Percentiles rank a stretch among this genome's conserved stretches.
These are phyloP conservation scores for Campoplex nolae DNA, from an alignment of 2,888 invertebrate species.

Conservation along the genomic window DNA sequence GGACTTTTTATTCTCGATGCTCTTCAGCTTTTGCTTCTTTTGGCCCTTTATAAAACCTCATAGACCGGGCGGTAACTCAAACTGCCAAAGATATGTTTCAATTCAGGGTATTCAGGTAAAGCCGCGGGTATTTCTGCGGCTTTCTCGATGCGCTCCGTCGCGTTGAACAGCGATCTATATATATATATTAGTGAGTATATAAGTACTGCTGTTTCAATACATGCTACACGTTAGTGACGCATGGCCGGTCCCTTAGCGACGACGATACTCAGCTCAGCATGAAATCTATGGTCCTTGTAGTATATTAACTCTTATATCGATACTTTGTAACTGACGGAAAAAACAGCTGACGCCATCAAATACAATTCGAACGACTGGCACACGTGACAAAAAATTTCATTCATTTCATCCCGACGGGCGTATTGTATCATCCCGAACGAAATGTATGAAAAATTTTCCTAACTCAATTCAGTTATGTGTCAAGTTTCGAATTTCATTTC, in stretches of 20 bases:
- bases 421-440: neutral
- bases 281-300: constrained; percentile 29
- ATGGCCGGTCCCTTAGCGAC: constrained; percentile 72
- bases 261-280: constrained; percentile 55
- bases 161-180: constrained; percentile 34
- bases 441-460: neutral
- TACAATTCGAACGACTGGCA: neutral
- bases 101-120: constrained; percentile 72
- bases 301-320: constrained; percentile 28
- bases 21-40: constrained; percentile 34
- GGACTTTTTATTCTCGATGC: constrained; percentile 19
- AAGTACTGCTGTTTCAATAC: constrained; percentile 29
- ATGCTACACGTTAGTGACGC: constrained; percentile 74
- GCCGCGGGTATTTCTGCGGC: constrained; percentile 69
- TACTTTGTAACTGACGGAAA: constrained; percentile 11
- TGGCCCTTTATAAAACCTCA: constrained; percentile 42
- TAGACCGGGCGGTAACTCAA: constrained; percentile 62
- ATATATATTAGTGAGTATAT: neutral
- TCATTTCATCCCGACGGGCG: neutral
- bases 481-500: neutral
- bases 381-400: neutral
- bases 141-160: constrained; percentile 65
- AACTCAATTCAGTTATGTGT: neutral
- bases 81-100: constrained; percentile 72
- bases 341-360: constrained; percentile 14